A percentile compares a stretch with the other conserved stretches of the same genome.
Conservation (phyloP, 1,140 invertebrate genomes). For the Galleria mellonella region DNA sequence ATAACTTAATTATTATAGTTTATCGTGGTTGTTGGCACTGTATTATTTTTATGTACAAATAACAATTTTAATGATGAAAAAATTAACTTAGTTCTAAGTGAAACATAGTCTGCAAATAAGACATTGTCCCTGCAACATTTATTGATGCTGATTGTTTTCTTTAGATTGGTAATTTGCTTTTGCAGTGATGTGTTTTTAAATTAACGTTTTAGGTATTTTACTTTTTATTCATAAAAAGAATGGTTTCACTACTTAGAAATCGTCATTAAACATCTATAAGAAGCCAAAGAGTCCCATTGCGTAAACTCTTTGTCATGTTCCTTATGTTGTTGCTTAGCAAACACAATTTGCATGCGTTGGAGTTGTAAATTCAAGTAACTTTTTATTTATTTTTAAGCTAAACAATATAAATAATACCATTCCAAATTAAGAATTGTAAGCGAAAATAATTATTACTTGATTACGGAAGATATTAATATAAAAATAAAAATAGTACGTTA, state of each 20-base stretch:
- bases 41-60: constrained; percentile 72
- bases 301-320: constrained; percentile 62
- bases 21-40: constrained; percentile 68
- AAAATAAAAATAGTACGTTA: constrained; percentile 58
- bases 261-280: constrained; percentile 21
- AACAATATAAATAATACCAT: constrained; percentile 66
- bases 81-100: constrained; percentile 52
- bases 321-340: constrained; percentile 26
- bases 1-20: constrained; percentile 66
- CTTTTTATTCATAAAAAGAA: constrained; percentile 13
- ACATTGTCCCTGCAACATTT: constrained; percentile 23
- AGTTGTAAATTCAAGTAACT: constrained; percentile 31
- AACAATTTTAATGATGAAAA: constrained; percentile 59
- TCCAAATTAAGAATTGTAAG: constrained; percentile 72
- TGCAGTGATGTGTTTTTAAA: constrained; percentile 15
- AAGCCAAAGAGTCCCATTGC: constrained; percentile 67
- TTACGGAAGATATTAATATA: constrained; percentile 63
- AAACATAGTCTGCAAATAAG: constrained; percentile 24
- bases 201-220: constrained; percentile 8
- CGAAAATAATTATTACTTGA: constrained; percentile 61
- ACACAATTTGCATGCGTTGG: constrained; percentile 31
- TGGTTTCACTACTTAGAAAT: constrained; percentile 2
- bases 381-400: constrained; percentile 69
- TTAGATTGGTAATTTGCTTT: constrained; percentile 26
- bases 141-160: constrained; percentile 35